phyloP scores from a whole-genome alignment of 2,888 invertebrate species.

The Sminthurides aquaticus region DNA sequence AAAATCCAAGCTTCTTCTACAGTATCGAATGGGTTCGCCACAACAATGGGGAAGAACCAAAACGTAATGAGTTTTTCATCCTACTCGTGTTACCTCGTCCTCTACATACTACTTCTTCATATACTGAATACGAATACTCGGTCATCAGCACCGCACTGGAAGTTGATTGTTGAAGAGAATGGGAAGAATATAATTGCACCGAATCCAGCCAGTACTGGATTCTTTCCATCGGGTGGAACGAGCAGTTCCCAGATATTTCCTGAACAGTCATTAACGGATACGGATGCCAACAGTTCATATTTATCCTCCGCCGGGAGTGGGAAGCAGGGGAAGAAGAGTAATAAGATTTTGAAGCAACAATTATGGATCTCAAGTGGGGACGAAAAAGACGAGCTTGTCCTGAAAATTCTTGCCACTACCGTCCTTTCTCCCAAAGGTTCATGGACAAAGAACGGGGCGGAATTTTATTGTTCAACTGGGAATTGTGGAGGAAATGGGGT shows the following conservation, averaged over 20 bases:
- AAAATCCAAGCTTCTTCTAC: too few relatives aligned
- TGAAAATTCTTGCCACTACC: slow-evolving; percentile 41
- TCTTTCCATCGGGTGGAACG: slow-evolving; percentile 4
- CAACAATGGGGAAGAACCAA: slow-evolving; percentile 23
- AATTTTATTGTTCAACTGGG: slow-evolving; percentile 26
- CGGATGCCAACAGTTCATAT: background rate
- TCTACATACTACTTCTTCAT: slow-evolving; percentile 65
- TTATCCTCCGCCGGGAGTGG: background rate
- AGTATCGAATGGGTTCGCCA: slow-evolving; percentile 19
- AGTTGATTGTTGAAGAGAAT: slow-evolving; percentile 62
- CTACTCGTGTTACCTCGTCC: slow-evolving; percentile 52
- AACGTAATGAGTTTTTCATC: slow-evolving; percentile 28
- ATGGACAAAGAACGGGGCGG: slow-evolving; percentile 42
- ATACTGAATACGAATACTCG: slow-evolving; percentile 69
- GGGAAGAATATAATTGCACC: slow-evolving; percentile 51
- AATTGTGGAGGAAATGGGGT: background rate
- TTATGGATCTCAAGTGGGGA: slow-evolving; percentile 34
- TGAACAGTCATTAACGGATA: background rate
- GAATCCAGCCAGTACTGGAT: slow-evolving; percentile 23
- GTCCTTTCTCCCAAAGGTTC: slow-evolving; percentile 38
- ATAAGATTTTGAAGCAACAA: slow-evolving; percentile 11
- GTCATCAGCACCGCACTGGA: slow-evolving; percentile 70
- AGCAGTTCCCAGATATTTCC: background rate
- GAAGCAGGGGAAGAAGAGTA: background rate
- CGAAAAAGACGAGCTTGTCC: slow-evolving; percentile 33